These are phyloP conservation scores for Oncopeltus fasciatus DNA, from an alignment of 1,140 invertebrate species.

Conservation along the genomic window DNA sequence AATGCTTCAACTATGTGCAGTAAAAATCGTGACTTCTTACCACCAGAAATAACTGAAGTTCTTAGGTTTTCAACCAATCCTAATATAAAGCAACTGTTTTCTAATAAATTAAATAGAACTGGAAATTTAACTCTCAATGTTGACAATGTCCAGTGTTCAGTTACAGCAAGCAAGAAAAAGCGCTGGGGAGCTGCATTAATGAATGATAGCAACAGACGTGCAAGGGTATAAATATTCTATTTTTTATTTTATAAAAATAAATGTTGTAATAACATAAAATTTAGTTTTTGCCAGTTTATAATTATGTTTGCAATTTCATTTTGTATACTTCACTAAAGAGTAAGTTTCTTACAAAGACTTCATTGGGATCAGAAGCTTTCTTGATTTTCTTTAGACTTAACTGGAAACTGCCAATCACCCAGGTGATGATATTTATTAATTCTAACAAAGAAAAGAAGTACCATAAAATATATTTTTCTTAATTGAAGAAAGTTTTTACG, in stretches of 20 bases:
- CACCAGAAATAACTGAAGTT: constrained; percentile 70
- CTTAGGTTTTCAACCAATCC: constrained; percentile 57
- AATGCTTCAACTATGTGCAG: constrained; percentile 64
- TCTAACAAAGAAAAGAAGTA: no score
- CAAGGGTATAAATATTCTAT: background rate
- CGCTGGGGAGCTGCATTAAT: constrained; percentile 36
- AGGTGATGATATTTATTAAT: no score
- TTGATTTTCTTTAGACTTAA: no score
- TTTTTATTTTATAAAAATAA: background rate
- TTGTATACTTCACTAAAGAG: no score
- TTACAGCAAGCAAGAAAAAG: constrained; percentile 21
- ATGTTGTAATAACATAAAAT: background rate
- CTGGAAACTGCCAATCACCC: no score
- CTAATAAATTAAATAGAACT: constrained; percentile 66
- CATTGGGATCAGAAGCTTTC: no score
- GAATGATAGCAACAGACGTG: constrained; percentile 29
- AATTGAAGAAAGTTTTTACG: no score
- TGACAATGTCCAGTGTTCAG: constrained; percentile 13
- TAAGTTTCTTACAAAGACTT: no score
- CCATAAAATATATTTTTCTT: no score
- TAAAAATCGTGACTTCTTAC: constrained; percentile 77
- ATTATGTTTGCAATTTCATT: background rate
- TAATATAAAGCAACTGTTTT: constrained; percentile 64
- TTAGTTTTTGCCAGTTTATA: background rate
- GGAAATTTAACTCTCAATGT: constrained; percentile 43